A percentile compares a stretch with the other conserved stretches of the same genome.
phyloP scores from a whole-genome alignment of 2,113 vertebrate species.

The Leucosticte australis region DNA sequence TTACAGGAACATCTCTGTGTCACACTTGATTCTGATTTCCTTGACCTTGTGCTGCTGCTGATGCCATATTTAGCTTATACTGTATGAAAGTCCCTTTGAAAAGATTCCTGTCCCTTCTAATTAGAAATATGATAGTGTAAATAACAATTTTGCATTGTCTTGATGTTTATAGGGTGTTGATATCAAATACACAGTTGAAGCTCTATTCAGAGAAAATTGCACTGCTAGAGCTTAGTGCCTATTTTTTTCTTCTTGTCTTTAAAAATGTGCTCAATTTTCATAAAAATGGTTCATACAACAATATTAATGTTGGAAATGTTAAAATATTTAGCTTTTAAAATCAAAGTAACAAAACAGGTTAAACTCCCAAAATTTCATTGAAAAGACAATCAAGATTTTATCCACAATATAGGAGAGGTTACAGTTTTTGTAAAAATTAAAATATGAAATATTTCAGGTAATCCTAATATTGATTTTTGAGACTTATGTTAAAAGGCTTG shows the following conservation, averaged over 20 bases:
- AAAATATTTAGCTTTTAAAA: neutral
- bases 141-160: neutral
- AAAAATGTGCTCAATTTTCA: neutral
- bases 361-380: fast-evolving
- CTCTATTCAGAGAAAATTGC: neutral
- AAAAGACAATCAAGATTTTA: neutral
- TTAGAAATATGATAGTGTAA: neutral
- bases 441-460: neutral
- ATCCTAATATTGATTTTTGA: neutral
- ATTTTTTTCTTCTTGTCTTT: neutral
- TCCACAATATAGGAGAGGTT: neutral
- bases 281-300: neutral
- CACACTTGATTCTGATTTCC: neutral
- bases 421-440: neutral
- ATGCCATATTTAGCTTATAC: neutral
- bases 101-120: neutral
- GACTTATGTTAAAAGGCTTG: neutral
- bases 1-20: neutral
- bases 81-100: neutral
- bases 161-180: neutral
- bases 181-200: neutral
- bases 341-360: neutral
- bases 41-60: neutral
- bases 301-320: neutral
- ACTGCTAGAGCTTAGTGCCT: neutral